Conservation (phyloP, 2,888 invertebrate genomes). For the Frankliniella intonsa region DNA sequence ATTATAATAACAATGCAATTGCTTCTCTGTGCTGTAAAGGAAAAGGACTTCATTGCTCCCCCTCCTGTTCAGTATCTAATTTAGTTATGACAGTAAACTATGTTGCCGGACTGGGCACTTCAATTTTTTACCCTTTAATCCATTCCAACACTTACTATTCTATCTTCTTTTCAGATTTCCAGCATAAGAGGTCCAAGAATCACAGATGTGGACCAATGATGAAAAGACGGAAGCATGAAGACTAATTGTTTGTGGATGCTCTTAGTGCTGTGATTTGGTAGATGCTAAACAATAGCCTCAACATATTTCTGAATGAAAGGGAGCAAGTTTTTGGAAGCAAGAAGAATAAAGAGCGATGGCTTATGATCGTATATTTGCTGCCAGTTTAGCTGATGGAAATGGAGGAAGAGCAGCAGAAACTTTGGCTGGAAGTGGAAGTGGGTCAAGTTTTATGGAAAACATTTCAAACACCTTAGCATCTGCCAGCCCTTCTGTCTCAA, state of each 20-base stretch:
- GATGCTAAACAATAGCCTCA: background rate
- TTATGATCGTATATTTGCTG: conserved; percentile 2
- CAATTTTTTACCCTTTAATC: too few species aligned
- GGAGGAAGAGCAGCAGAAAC: background rate
- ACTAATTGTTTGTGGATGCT: background rate
- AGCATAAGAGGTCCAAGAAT: too few species aligned
- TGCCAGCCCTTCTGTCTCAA: conserved; percentile 32
- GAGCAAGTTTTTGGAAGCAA: background rate
- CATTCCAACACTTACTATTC: too few species aligned
- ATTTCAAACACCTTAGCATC: conserved; percentile 31
- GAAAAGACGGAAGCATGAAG: background rate
- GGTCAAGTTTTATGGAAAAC: conserved; percentile 28
- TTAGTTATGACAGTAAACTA: too few species aligned
- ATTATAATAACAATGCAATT: background rate
- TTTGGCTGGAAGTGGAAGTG: background rate
- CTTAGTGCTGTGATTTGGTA: background rate
- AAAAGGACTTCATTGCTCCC: too few species aligned
- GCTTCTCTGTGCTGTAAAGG: background rate
- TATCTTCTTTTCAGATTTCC: too few species aligned
- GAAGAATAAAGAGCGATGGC: background rate
- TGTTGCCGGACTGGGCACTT: too few species aligned
- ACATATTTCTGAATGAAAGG: conserved; percentile 3
- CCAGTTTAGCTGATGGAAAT: background rate
- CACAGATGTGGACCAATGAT: too few species aligned
- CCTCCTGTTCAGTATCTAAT: too few species aligned